Percentiles rank a stretch among this genome's conserved stretches.
Conservation (phyloP, 2,797 vertebrate genomes). For the Poecilia wingei region DNA sequence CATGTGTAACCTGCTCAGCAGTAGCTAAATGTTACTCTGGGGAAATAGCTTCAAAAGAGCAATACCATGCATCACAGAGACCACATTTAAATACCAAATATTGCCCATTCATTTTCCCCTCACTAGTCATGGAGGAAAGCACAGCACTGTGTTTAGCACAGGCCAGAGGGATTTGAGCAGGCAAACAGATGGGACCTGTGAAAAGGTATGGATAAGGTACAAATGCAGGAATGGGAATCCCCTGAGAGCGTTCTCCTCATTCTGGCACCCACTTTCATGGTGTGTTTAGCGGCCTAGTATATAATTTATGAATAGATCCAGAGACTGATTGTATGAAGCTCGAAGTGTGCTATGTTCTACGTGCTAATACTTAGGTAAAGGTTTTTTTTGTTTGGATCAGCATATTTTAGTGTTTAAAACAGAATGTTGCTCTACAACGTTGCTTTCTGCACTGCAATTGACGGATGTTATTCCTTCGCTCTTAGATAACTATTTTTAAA, state of each 20-base stretch:
- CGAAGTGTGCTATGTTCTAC: conserved; percentile 58
- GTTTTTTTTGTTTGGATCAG: conserved; percentile 28
- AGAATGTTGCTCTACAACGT: conserved; percentile 21
- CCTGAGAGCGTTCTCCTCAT: conserved; percentile 69
- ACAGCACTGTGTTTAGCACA: conserved; percentile 76
- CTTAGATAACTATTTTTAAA: conserved; percentile 11
- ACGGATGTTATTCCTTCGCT: conserved; percentile 14
- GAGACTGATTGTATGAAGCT: conserved; percentile 67
- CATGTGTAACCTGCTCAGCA: conserved; percentile 76
- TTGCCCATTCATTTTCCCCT: conserved; percentile 81
- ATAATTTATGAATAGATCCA: conserved; percentile 70
- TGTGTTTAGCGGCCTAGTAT: conserved; percentile 75
- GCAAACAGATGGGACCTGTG: conserved; percentile 82
- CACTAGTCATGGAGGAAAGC: conserved; percentile 64
- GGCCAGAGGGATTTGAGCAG: conserved; percentile 81
- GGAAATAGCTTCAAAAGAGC: conserved; percentile 80
- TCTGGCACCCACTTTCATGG: conserved; percentile 76
- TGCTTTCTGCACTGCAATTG: neutral
- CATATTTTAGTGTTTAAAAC: conserved; percentile 30
- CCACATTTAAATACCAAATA: conserved; percentile 83
- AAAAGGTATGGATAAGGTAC: conserved; percentile 81
- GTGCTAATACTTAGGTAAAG: conserved; percentile 38
- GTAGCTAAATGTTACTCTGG: conserved; percentile 80
- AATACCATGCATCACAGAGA: conserved; percentile 81
- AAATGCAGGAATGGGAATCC: conserved; percentile 68